phyloP scores from a whole-genome alignment of 2,113 vertebrate genomes.

The Elanus axillaris region DNA sequence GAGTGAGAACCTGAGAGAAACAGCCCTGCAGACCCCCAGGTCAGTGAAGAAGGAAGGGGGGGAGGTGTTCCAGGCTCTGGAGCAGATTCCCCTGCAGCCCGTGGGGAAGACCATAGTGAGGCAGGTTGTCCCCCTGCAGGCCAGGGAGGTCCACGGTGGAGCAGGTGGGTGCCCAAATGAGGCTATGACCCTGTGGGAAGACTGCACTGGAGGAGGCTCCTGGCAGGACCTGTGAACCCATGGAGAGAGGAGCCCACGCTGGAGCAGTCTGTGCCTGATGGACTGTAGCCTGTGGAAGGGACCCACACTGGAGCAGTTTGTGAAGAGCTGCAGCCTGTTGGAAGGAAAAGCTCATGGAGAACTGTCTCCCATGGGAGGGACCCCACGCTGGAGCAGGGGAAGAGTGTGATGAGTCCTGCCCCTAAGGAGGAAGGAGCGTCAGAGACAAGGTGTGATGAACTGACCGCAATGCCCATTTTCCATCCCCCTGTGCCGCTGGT shows the following conservation, averaged over 20 bases:
- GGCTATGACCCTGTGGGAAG: neutral
- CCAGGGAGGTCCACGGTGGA: neutral
- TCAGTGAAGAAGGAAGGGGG: neutral
- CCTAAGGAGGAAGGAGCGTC: neutral
- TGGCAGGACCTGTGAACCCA: too few species aligned
- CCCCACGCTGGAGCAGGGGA: neutral
- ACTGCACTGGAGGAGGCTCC: neutral
- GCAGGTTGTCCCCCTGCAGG: neutral
- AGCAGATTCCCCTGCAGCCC: neutral
- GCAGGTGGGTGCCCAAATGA: neutral
- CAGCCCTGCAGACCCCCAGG: neutral
- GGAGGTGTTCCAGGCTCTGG: rapidly evolving
- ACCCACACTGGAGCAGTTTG: too few species aligned
- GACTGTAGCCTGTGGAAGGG: too few species aligned
- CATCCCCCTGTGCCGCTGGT: neutral
- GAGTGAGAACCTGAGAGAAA: neutral
- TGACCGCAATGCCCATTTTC: neutral
- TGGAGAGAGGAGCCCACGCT: neutral
- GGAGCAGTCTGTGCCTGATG: too few species aligned
- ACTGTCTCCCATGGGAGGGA: too few species aligned
- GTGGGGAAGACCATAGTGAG: neutral
- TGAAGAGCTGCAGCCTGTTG: too few species aligned
- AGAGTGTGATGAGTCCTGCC: neutral
- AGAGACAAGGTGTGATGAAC: neutral
- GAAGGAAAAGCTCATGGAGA: too few species aligned